Evolutionary conservation across 2,888 invertebrate species (phyloP), one percentile per base, ranked within the genome.

Genomic region (Caenorhabditis plicata): DNA sequence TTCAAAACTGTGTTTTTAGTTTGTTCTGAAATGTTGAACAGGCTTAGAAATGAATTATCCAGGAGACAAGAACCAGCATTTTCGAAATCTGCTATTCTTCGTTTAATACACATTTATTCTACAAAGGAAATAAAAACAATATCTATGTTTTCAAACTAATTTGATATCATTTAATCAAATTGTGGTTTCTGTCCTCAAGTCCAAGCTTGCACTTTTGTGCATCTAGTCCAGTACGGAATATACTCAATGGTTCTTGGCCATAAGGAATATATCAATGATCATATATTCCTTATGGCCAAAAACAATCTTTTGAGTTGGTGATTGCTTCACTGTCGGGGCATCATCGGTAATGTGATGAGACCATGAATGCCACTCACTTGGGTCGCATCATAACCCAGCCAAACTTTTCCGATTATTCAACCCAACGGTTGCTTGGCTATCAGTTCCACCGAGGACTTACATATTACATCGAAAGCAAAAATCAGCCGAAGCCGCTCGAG

Each of bases 281-380:
- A 88, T 73, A 82, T 99, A 98, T 81, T 90, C 89, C 0, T 87
- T 87, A 81, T 90, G 90, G 39, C 90, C 88, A 0, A 83, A 70
- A 87, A 94, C 89, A 95, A 95, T 99, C 66, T 92, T 87, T 52
- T 88, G 87, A 0, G 67, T 89, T 83, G 81, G 86, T 81, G 38
- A 90, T 86, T 83, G 90, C 89, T 86, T 87, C 9, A 52, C 63
- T 40, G 85, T 83, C 2, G 90, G 90, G 1, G 86, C 84, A 15
- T 87, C 84, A 81, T 90, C 90, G 0, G 88, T 87, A 83, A 93
- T 93, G 84, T 96, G 92, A 83, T 95, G 94, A 80, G 98, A 85
- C 96, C 96, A 98, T 15, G 93, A 91, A 78, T 85, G 85, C 85
- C 85, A 85, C 63, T 1, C 63, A 98, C 88, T 87, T 93, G 90